phyloP scores from a whole-genome alignment of 2,113 vertebrate species.

The Silurus meridionalis region DNA sequence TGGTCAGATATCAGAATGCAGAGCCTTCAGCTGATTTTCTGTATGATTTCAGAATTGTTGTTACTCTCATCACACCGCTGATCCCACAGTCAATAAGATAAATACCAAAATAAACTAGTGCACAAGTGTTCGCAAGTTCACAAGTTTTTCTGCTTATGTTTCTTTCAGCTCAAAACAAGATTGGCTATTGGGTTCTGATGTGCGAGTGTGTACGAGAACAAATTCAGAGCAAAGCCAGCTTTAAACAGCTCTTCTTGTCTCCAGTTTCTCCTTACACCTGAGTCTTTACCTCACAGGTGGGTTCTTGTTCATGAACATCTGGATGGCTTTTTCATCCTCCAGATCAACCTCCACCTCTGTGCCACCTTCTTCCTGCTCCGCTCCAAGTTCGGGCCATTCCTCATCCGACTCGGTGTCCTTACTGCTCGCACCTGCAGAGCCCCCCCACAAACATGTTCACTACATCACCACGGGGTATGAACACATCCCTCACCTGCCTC shows the following conservation, averaged over 20 bases:
- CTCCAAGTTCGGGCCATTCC: constrained; percentile 86
- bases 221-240: background rate
- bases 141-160: background rate
- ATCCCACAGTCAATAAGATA: no score
- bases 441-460: background rate
- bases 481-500: background rate
- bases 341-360: constrained; percentile 77
- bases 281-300: constrained; percentile 82
- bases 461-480: background rate
- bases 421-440: constrained; percentile 59
- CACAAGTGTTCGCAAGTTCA: background rate
- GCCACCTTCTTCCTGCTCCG: constrained; percentile 55
- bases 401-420: constrained; percentile 83
- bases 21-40: background rate
- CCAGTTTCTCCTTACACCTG: background rate
- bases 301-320: constrained; percentile 96
- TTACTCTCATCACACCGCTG: background rate
- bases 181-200: background rate
- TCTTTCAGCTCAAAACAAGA: background rate
- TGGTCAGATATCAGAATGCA: background rate
- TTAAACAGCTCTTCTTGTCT: background rate
- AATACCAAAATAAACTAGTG: background rate
- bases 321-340: constrained; percentile 89
- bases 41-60: background rate
- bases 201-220: background rate